Percentiles rank a stretch among this genome's conserved stretches.
Evolutionary conservation across 2,888 invertebrate species (phyloP).

Genomic region (Troides oblongomaculatus): DNA sequence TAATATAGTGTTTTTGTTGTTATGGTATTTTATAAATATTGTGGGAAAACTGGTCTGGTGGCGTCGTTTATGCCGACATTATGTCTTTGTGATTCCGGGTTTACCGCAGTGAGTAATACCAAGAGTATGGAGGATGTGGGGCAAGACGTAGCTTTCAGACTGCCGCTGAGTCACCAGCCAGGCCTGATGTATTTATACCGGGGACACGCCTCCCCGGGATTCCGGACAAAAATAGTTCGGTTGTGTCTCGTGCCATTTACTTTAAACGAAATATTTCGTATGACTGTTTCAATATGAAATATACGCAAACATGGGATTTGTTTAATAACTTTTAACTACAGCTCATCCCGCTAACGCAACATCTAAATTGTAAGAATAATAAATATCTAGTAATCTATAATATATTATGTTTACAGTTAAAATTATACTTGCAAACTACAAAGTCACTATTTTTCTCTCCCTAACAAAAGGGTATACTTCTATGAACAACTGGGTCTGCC

Average conservation of each 20-base stretch:
- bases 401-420: background rate
- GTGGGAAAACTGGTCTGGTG: background rate
- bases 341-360: no score
- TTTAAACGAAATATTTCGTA: constrained; percentile 9
- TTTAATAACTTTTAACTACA: no score
- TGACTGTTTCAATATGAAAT: background rate
- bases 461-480: constrained; percentile 14
- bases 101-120: constrained; percentile 72
- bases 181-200: constrained; percentile 70
- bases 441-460: constrained; percentile 28
- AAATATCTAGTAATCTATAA: background rate
- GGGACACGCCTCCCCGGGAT: constrained; percentile 77
- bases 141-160: constrained; percentile 76
- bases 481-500: constrained; percentile 58
- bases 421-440: background rate
- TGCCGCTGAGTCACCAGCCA: constrained; percentile 67
- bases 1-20: no score
- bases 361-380: no score
- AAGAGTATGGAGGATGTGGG: constrained; percentile 73
- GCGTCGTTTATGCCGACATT: background rate
- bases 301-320: background rate
- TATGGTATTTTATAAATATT: background rate
- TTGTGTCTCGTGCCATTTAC: constrained; percentile 66
- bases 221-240: constrained; percentile 68
- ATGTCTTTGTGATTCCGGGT: constrained; percentile 62